These are phyloP conservation scores for Casuarius casuarius DNA, from an alignment of 2,113 vertebrate genomes.

Conservation along the genomic window DNA sequence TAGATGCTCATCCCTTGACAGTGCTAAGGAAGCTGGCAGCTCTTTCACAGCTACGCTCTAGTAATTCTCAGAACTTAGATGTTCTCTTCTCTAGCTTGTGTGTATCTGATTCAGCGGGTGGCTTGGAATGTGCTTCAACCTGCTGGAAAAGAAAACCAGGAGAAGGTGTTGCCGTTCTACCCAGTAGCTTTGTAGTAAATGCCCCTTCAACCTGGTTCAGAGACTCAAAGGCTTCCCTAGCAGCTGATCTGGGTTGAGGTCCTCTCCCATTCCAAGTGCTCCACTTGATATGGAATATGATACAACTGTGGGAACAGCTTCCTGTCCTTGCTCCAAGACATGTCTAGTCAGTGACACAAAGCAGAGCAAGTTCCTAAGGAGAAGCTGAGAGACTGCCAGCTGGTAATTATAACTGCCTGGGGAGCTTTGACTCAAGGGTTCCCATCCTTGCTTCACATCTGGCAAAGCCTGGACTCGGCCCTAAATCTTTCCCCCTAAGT, in stretches of 20 bases:
- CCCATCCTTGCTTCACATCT: background rate
- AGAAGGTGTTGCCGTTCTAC: background rate
- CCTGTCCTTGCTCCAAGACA: conserved; percentile 16
- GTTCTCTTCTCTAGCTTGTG: background rate
- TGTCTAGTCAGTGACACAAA: conserved; percentile 44
- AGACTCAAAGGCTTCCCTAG: background rate
- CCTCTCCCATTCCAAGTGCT: background rate
- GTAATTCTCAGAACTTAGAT: background rate
- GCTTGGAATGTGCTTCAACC: background rate
- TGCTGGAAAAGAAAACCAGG: background rate
- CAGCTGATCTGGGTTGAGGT: background rate
- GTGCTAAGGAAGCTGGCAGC: background rate
- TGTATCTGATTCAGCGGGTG: background rate
- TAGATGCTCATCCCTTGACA: background rate
- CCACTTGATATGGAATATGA: background rate
- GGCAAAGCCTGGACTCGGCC: background rate
- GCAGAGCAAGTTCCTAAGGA: conserved; percentile 14
- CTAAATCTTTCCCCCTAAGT: background rate
- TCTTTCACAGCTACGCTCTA: background rate
- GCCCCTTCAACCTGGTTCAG: background rate
- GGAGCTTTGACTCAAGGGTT: conserved; percentile 18
- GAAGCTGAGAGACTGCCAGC: conserved; percentile 45
- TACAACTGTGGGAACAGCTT: conserved; percentile 7
- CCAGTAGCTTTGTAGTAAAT: background rate
- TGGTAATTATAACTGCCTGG: conserved; percentile 26